These are phyloP conservation scores for Vollenhovia emeryi DNA, from an alignment of 1,140 invertebrate species.

Conservation along the genomic window DNA sequence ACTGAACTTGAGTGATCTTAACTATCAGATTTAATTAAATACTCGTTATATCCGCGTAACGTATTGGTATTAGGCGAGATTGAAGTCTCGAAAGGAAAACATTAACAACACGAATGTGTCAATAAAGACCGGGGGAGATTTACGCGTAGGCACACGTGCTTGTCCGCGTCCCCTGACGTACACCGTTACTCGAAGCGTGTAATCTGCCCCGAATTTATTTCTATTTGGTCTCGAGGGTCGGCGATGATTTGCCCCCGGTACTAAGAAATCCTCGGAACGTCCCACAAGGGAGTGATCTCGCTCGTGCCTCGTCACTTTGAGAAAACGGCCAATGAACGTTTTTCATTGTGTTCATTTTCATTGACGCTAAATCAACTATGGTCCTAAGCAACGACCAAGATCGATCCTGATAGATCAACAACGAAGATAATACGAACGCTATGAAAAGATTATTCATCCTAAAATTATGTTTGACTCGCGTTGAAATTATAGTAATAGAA, in stretches of 20 bases:
- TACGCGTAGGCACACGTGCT: conserved; percentile 44
- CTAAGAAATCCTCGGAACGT: conserved; percentile 57
- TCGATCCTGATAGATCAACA: not conserved
- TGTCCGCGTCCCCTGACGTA: conserved; percentile 5
- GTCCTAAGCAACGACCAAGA: not conserved
- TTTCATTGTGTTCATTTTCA: too few species aligned
- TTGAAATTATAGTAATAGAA: not conserved
- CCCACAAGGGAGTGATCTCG: conserved; percentile 64
- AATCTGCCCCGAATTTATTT: conserved; percentile 73
- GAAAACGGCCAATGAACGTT: not conserved
- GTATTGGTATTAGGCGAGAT: not conserved
- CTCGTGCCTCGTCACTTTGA: conserved; percentile 47
- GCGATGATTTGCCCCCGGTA: conserved; percentile 54
- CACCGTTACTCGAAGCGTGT: conserved; percentile 49
- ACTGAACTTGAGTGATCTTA: not conserved
- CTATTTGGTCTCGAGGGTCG: conserved; percentile 77
- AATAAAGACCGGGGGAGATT: conserved; percentile 51
- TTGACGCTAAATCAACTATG: not conserved
- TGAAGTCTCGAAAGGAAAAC: conserved; percentile 20
- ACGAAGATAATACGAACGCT: not conserved
- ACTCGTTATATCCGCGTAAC: not conserved
- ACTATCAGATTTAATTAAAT: not conserved
- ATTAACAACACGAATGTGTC: conserved; percentile 40
- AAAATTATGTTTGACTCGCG: not conserved
- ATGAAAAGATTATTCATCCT: not conserved